A percentile compares a stretch with the other conserved stretches of the same genome.
Evolutionary conservation across 1,140 invertebrate genomes (phyloP).

Genomic region (Polypedilum pembai): DNA sequence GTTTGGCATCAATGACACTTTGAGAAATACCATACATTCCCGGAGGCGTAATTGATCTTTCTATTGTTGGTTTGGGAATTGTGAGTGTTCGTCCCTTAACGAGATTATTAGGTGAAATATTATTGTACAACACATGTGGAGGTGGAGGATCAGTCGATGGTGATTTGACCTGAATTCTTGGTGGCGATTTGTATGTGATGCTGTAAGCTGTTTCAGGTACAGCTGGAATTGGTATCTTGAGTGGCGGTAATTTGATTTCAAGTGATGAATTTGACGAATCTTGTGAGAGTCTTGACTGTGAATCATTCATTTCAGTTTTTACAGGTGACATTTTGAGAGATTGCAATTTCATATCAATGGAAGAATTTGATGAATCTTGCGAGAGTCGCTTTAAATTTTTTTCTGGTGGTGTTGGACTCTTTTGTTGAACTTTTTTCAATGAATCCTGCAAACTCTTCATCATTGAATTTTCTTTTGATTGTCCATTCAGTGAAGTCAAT

Average conservation of each 20-base stretch:
- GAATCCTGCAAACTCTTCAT: constrained; percentile 47
- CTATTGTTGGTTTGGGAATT: constrained; percentile 49
- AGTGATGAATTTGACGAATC: constrained; percentile 8
- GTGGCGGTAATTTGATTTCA: background rate
- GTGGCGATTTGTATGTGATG: background rate
- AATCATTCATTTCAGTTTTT: background rate
- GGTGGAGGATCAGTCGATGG: background rate
- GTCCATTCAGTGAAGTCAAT: constrained; percentile 45
- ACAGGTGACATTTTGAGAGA: background rate
- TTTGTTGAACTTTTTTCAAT: constrained; percentile 42
- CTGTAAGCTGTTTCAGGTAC: constrained; percentile 21
- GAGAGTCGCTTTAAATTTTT: constrained; percentile 31
- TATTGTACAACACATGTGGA: background rate
- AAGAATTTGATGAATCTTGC: constrained; percentile 29
- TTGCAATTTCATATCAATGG: background rate
- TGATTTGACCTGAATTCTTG: constrained; percentile 18
- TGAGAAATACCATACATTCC: constrained; percentile 61
- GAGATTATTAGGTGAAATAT: background rate
- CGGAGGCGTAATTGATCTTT: background rate
- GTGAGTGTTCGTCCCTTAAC: constrained; percentile 49
- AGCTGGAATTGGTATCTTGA: constrained; percentile 8
- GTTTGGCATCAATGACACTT: constrained; percentile 63
- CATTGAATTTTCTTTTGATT: constrained; percentile 44
- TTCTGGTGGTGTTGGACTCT: constrained; percentile 3
- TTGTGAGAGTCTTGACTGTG: constrained; percentile 1